A percentile compares a stretch with the other conserved stretches of the same genome.
Conservation (phyloP, 2,797 vertebrate species). For the Lagorchestes hirsutus region DNA sequence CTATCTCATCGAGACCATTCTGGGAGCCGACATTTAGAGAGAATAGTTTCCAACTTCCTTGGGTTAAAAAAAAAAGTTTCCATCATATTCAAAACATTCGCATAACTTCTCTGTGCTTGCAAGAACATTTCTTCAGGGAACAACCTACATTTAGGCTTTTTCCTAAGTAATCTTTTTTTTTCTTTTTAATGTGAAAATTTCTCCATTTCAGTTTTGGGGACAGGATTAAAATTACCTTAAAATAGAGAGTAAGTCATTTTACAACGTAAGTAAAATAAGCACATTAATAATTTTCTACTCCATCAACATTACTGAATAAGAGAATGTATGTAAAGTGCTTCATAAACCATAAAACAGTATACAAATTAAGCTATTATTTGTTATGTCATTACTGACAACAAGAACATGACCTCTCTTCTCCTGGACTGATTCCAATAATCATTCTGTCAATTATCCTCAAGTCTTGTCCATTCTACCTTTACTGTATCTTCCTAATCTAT, state of each 20-base stretch:
- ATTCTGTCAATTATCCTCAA: not conserved
- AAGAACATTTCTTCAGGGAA: constrained; percentile 57
- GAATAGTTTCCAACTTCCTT: constrained; percentile 81
- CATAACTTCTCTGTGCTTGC: constrained; percentile 54
- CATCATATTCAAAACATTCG: constrained; percentile 73
- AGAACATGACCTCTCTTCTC: not conserved
- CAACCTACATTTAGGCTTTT: constrained; percentile 37
- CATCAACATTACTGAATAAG: constrained; percentile 18
- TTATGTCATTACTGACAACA: not conserved
- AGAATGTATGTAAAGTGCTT: not conserved
- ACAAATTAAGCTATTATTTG: not conserved
- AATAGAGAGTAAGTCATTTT: constrained; percentile 27
- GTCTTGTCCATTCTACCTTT: not conserved
- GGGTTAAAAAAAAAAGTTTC: constrained; percentile 71
- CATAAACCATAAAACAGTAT: not conserved
- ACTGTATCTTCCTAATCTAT: not conserved
- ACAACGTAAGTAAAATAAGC: constrained; percentile 29
- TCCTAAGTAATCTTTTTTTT: not conserved
- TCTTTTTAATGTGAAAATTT: constrained; percentile 25
- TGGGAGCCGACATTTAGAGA: constrained; percentile 77
- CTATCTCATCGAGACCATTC: constrained; percentile 76
- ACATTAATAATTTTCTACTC: constrained; percentile 26
- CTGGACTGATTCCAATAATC: not conserved
- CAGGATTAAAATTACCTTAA: constrained; percentile 70
- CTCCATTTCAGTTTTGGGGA: constrained; percentile 54